Evolutionary conservation across 2,888 invertebrate genomes (phyloP), one percentile per base, ranked within the genome.

Genomic region (Branchinecta sandiegonensis): DNA sequence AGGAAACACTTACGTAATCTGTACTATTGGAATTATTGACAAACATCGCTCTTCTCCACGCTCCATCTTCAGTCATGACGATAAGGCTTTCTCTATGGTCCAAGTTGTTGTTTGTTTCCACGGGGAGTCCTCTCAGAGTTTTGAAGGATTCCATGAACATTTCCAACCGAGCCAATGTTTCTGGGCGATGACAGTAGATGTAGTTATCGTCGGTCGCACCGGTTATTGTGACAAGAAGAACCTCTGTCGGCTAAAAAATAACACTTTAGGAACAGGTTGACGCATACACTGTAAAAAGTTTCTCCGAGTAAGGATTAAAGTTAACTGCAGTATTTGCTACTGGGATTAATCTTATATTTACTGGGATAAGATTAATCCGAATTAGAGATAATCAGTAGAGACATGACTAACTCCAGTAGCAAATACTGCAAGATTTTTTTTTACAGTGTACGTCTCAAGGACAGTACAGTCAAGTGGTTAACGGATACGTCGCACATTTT

Each of bases 101-200:
- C n/a, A 56, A 8, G 11, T 56, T 56, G 23, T 56, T 56, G 63
- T 56, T 56, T 8, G 63, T 17, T 56, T 56, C 63, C n/a, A 17
- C 23, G 23, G 63, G 63, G n/a, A 56, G 63, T 17, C 63, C 63
- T 11, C 23, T 56, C 14, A 56, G 14, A 56, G n/a, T 56, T 56
- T 56, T 56, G 23, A 56, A 56, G 14, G 63, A 17, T 10, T 56
- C 63, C 63, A 56, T 56, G 23, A 56, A 56, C 23, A 17, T 23
- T 23, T 56, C 63, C 8, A 56, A 17, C 11, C 63, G 63, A 9
- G n/a, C 23, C n/a, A 56, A 8, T 23, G 23, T 23, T 17, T 56
- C 63, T 17, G 63, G 63, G 9, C n/a, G 8, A 56, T 56, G 63
- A 56, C 63, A 56, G 23, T 56, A 56, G 63, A 56, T 10, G 63